Base-by-base conservation (phyloP, 2,113 vertebrate genomes). In the Halichoeres trimaculatus region DNA sequence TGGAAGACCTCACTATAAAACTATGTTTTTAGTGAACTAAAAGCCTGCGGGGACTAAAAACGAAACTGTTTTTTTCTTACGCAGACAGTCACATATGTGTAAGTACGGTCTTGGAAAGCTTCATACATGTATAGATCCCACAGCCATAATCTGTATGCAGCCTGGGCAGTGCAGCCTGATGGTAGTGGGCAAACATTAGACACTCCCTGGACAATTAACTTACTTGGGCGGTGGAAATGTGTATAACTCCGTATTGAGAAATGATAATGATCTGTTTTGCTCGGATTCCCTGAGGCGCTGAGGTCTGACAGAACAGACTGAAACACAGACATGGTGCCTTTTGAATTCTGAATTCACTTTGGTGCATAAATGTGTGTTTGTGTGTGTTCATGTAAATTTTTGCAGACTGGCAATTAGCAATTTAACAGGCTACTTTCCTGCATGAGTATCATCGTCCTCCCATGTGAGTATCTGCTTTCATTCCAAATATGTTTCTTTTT, bases 251-350 rank as follows among this genome's bases (percentile, higher is more conserved):
- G 62, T 67, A 58, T 30, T 52, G 58, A 50, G 56, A 61, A 73
- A 59, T 68, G 79, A 70, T 71, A 80, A 86, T 65, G 34, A 81
- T 57, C 56, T 38, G 12, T 52, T 66, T 30, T 43, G 43, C 41
- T 70, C 50, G 63, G 50, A 52, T 2, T 6, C 59, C 58, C 62
- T 22, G 40, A 59, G 40, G 62, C 71, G 38, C 5, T 14, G 43
- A 45, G 14, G 14, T 17, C 43, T 62, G 1, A 50, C 59, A 36
- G 35, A 45, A 62, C n/a, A 14, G 34, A 7, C 4, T 53, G 30
- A 48, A 61, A 76, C 23, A 38, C 51, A 23, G 59, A 24, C 5
- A 19, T 68, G 23, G 34, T 0, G 14, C 24, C 11, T 54, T 51
- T 73, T 41, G 12, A 43, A 20, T 62, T 67, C 8, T 6, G 7